Evolutionary conservation across 2,113 vertebrate species (phyloP).

Genomic region (Mustelus asterias): DNA sequence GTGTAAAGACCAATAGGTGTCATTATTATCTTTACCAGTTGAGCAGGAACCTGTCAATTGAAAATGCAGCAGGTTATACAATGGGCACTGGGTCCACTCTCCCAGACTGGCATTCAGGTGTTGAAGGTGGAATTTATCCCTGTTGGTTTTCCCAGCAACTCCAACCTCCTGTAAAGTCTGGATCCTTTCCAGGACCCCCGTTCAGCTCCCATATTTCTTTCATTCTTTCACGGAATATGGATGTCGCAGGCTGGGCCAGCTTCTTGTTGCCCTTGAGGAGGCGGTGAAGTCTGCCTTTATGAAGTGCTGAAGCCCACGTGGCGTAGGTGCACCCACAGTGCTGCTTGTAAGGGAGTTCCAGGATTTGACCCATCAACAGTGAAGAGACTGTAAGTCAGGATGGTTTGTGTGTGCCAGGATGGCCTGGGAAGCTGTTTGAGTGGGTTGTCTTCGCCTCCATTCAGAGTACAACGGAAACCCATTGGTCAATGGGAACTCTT

Average conservation of each 20-base stretch:
- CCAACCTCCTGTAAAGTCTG: background rate
- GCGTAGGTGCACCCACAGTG: too few relatives aligned
- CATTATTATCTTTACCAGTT: background rate
- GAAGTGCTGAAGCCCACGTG: too few relatives aligned
- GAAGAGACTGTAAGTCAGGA: too few relatives aligned
- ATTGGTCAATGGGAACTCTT: background rate
- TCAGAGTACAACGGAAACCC: background rate
- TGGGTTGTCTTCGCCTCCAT: background rate
- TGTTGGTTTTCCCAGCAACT: background rate
- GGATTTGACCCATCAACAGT: too few relatives aligned
- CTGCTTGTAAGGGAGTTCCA: too few relatives aligned
- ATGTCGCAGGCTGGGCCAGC: too few relatives aligned
- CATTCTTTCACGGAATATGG: too few relatives aligned
- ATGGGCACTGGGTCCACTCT: background rate
- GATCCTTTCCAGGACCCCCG: background rate
- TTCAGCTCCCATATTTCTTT: background rate
- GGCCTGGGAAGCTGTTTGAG: background rate
- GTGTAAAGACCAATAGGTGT: background rate
- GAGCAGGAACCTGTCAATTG: background rate
- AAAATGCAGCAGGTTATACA: background rate
- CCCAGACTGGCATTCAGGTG: too few relatives aligned
- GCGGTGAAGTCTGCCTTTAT: too few relatives aligned
- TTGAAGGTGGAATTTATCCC: background rate
- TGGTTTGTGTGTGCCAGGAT: too few relatives aligned
- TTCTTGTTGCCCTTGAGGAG: too few relatives aligned